A percentile compares a stretch with the other conserved stretches of the same genome.
Conservation (phyloP, 2,888 invertebrate genomes). For the Agrochola circellaris region DNA sequence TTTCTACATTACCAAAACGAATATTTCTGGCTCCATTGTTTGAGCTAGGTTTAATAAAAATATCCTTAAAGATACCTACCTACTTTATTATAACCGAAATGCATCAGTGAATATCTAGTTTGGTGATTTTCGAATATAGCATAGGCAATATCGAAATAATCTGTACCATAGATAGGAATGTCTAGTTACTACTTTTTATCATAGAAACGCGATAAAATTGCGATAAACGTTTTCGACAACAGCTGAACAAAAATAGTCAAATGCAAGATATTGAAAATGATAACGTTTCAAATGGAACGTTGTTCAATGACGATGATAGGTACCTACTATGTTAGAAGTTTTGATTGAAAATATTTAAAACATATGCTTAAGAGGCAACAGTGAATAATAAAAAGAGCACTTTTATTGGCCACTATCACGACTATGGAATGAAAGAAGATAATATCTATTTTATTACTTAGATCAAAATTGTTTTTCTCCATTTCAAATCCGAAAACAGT, state of each 20-base stretch:
- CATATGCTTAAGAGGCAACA: neutral
- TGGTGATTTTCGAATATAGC: constrained; percentile 15
- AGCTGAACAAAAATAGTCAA: constrained; percentile 47
- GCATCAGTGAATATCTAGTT: constrained; percentile 1
- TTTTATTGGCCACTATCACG: neutral
- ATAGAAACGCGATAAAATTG: constrained; percentile 68
- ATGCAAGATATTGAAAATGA: constrained; percentile 51
- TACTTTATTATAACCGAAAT: constrained; percentile 13
- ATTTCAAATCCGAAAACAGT: constrained; percentile 17
- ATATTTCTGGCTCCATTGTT: constrained; percentile 21
- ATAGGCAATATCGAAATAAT: constrained; percentile 26
- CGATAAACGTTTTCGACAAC: constrained; percentile 61
- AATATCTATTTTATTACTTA: neutral
- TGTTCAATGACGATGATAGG: constrained; percentile 11
- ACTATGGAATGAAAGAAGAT: neutral
- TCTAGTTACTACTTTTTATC: constrained; percentile 64
- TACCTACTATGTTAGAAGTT: neutral
- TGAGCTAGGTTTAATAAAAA: constrained; percentile 4
- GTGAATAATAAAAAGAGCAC: neutral
- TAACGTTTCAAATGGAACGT: constrained; percentile 29
- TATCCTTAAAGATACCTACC: neutral
- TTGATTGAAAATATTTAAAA: neutral
- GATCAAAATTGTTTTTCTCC: constrained; percentile 18
- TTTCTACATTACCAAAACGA: constrained; percentile 18
- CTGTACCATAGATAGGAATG: constrained; percentile 61